Evolutionary conservation across 2,797 vertebrate genomes (phyloP).

Genomic region (Melanitta fusca): DNA sequence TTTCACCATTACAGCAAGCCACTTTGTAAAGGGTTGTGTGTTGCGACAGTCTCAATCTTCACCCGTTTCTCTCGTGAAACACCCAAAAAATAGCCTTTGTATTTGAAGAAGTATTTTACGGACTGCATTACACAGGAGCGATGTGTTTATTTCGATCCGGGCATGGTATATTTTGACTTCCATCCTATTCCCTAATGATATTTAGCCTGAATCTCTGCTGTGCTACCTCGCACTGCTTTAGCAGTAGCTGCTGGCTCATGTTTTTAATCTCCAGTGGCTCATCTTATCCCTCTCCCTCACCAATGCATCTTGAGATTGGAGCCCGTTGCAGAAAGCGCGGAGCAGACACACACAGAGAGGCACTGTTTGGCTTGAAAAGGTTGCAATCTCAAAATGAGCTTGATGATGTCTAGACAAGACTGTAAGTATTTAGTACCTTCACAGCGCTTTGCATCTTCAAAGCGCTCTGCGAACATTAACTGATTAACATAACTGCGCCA

Average conservation of each 20-base stretch:
- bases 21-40: background rate
- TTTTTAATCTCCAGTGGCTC: background rate
- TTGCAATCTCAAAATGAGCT: conserved; percentile 41
- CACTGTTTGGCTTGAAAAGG: conserved; percentile 31
- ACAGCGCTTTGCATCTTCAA: conserved; percentile 54
- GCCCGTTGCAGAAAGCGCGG: background rate
- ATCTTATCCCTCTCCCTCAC: background rate
- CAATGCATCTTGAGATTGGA: background rate
- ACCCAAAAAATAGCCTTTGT: background rate
- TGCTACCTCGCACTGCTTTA: background rate
- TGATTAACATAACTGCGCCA: conserved; percentile 63
- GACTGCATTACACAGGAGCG: background rate
- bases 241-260: background rate
- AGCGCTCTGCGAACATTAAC: conserved; percentile 50
- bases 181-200: background rate
- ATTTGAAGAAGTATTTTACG: background rate
- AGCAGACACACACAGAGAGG: background rate
- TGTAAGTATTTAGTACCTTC: conserved; percentile 61
- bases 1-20: background rate
- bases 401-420: conserved; percentile 70
- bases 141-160: background rate
- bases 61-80: background rate
- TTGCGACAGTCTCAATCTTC: conserved; percentile 10
- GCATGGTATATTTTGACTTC: background rate
- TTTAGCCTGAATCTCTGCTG: background rate